These are phyloP conservation scores for Phrixothrix hirtus DNA, from an alignment of 2,888 invertebrate species.

Conservation along the genomic window DNA sequence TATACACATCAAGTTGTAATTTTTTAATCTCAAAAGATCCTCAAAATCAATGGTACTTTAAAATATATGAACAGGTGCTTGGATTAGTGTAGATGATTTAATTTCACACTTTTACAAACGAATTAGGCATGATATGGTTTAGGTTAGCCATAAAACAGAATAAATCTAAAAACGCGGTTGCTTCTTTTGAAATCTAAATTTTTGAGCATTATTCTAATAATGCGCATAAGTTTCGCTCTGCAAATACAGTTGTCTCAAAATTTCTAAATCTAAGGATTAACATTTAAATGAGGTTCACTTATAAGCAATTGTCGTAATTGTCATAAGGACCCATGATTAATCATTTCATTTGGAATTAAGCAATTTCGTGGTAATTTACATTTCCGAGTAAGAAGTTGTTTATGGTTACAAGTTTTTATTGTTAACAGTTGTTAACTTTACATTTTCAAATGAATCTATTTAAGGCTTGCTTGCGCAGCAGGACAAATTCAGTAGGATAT, in stretches of 20 bases:
- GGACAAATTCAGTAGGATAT: constrained; percentile 36
- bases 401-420: neutral
- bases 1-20: too few relatives aligned
- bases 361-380: constrained; percentile 30
- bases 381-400: constrained; percentile 20
- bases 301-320: neutral
- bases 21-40: neutral
- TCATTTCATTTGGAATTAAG: constrained; percentile 15
- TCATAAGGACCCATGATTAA: neutral
- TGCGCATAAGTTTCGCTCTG: too few relatives aligned
- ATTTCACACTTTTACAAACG: neutral
- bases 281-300: neutral
- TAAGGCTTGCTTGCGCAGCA: constrained; percentile 21
- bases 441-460: constrained; percentile 1
- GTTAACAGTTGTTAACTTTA: neutral
- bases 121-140: neutral
- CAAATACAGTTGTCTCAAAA: too few relatives aligned
- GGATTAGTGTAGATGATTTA: neutral
- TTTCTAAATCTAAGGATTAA: too few relatives aligned
- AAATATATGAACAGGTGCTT: neutral
- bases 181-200: too few relatives aligned
- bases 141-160: neutral
- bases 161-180: neutral
- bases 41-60: neutral
- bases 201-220: too few relatives aligned